Conservation (phyloP, 1,140 invertebrate genomes). For the Psix sp. region DNA sequence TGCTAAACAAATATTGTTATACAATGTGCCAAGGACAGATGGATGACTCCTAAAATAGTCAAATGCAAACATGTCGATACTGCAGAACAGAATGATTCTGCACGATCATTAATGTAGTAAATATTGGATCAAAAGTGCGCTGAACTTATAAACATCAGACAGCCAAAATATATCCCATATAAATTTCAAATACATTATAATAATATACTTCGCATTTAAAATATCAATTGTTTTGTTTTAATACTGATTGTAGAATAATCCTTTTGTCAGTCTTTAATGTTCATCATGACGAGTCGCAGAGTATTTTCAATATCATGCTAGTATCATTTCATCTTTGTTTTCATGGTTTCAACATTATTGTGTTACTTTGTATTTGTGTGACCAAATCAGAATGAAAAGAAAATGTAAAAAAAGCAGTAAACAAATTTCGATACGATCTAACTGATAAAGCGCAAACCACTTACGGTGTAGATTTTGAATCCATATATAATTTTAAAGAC, state of each 20-base stretch:
- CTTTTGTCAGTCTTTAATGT: conserved; percentile 69
- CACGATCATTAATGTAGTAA: conserved; percentile 46
- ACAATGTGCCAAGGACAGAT: conserved; percentile 70
- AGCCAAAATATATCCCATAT: conserved; percentile 67
- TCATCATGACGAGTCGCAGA: conserved; percentile 43
- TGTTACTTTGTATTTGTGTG: conserved; percentile 12
- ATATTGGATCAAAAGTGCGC: conserved; percentile 46
- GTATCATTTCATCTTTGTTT: conserved; percentile 19
- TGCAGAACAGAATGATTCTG: conserved; percentile 39
- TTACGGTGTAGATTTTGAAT: conserved; percentile 25
- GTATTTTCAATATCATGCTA: conserved; percentile 1
- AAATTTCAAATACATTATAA: conserved; percentile 62
- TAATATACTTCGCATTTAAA: conserved; percentile 65
- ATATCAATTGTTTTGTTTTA: conserved; percentile 67
- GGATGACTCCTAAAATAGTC: conserved; percentile 67
- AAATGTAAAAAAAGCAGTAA: conserved; percentile 59
- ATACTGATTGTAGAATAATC: conserved; percentile 73
- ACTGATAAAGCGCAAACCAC: conserved; percentile 29
- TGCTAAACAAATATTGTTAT: conserved; percentile 69
- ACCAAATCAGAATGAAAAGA: conserved; percentile 57
- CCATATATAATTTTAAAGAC: conserved; percentile 38
- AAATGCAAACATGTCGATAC: conserved; percentile 62
- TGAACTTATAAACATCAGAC: conserved; percentile 56
- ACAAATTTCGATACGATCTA: conserved; percentile 64
- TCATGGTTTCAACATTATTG: conserved; percentile 1